Evolutionary conservation across 1,140 invertebrate genomes (phyloP).

Genomic region (Popillia japonica): DNA sequence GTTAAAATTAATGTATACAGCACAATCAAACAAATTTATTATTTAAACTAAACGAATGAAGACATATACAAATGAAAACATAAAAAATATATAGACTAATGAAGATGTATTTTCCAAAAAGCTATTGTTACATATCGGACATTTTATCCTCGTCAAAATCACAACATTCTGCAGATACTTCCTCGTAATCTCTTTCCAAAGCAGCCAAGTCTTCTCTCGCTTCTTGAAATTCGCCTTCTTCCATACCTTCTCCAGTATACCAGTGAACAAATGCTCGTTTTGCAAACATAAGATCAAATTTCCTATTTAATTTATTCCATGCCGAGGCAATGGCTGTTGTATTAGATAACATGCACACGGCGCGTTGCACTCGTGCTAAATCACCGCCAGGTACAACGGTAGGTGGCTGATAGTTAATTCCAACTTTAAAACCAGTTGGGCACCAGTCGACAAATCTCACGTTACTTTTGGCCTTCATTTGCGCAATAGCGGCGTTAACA

Average conservation of each 20-base stretch:
- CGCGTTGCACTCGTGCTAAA: constrained; percentile 67
- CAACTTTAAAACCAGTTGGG: constrained; percentile 74
- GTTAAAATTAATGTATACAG: neutral
- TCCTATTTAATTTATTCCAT: constrained; percentile 75
- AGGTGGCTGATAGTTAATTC: constrained; percentile 74
- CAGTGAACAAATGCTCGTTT: constrained; percentile 78
- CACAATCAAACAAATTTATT: constrained; percentile 30
- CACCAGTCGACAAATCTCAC: constrained; percentile 76
- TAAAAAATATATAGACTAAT: constrained; percentile 36
- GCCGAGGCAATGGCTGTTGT: constrained; percentile 73
- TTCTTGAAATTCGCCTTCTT: constrained; percentile 82
- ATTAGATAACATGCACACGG: constrained; percentile 72
- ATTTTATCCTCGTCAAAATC: constrained; percentile 39
- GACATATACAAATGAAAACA: constrained; percentile 40
- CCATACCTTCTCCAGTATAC: constrained; percentile 80
- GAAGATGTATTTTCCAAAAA: constrained; percentile 36
- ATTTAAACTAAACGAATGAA: constrained; percentile 17
- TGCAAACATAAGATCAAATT: constrained; percentile 83
- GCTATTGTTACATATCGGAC: constrained; percentile 39
- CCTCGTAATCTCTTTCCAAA: constrained; percentile 76
- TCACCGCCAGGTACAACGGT: constrained; percentile 75
- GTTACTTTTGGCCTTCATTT: constrained; percentile 72
- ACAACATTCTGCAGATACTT: constrained; percentile 58
- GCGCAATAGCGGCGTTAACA: constrained; percentile 80
- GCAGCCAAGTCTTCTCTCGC: constrained; percentile 84